Conservation (phyloP, 1,140 invertebrate genomes). For the Apis laboriosa region DNA sequence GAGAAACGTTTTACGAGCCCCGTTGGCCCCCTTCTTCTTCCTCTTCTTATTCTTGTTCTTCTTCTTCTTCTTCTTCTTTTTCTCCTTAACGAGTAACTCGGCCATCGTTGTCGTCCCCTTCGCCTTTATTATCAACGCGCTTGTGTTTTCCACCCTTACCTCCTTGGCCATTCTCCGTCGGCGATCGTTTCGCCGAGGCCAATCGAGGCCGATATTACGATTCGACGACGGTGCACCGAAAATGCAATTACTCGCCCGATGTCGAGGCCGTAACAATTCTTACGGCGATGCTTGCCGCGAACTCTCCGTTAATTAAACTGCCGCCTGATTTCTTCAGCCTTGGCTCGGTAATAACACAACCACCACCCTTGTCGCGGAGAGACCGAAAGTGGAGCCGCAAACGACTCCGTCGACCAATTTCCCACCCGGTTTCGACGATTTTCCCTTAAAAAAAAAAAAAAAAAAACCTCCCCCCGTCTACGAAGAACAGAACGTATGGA, state of each 20-base stretch:
- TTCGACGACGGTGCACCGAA: conserved; percentile 1
- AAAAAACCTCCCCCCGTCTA: too few species aligned
- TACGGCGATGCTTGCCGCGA: conserved; percentile 24
- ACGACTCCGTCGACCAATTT: conserved; percentile 30
- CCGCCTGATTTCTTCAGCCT: conserved; percentile 28
- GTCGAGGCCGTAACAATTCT: conserved; percentile 16
- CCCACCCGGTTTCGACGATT: neutral
- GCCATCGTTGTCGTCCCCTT: neutral
- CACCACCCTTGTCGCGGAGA: neutral
- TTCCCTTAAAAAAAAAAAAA: neutral
- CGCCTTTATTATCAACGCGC: neutral
- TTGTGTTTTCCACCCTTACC: neutral
- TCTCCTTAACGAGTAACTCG: neutral
- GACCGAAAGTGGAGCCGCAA: neutral
- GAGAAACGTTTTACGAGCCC: too few species aligned
- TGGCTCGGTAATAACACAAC: conserved; percentile 27
- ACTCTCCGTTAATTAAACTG: conserved; percentile 55
- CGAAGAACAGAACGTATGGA: too few species aligned
- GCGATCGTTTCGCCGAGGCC: neutral
- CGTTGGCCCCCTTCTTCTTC: too few species aligned
- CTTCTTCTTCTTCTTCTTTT: neutral
- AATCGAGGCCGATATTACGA: conserved; percentile 33
- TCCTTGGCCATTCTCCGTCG: neutral
- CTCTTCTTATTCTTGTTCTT: accelerated
- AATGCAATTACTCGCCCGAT: conserved; percentile 39